phyloP scores from a whole-genome alignment of 2,113 vertebrate species.

The Leuciscus idus region DNA sequence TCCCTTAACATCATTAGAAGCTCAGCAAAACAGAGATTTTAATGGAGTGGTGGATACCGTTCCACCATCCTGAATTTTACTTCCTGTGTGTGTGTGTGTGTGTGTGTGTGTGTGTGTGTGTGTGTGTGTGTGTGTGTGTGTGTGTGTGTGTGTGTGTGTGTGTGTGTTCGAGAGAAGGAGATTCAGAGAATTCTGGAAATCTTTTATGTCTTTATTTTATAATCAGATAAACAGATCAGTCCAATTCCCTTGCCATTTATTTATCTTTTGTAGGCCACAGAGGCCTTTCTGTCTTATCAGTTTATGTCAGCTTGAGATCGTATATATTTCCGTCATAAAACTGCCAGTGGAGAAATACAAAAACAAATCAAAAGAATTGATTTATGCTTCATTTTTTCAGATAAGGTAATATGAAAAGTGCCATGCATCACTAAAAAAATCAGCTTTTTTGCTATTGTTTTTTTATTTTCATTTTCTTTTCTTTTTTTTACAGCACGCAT shows the following conservation, averaged over 20 bases:
- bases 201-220: conserved; percentile 10
- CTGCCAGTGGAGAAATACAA: not conserved
- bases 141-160: not conserved
- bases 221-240: conserved; percentile 31
- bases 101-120: not conserved
- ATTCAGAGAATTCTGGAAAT: not conserved
- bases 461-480: not conserved
- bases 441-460: not conserved
- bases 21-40: conserved; percentile 61
- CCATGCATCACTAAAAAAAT: too few species aligned
- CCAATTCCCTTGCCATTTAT: conserved; percentile 22
- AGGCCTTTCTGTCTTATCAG: conserved; percentile 31
- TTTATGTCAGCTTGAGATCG: not conserved
- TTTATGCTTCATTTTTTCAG: not conserved
- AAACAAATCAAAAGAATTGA: not conserved
- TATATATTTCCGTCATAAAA: conserved; percentile 12
- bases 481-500: conserved; percentile 81
- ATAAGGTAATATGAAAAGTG: conserved; percentile 2
- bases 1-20: conserved; percentile 72
- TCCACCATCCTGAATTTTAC: conserved; percentile 75
- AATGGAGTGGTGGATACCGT: conserved; percentile 67
- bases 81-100: conserved; percentile 18
- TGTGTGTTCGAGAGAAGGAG: not conserved
- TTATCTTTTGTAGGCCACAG: not conserved
- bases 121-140: not conserved